Percentiles rank a stretch among this genome's conserved stretches.
phyloP scores from a whole-genome alignment of 2,797 vertebrate species.

The Chaetodon trifasciatus region DNA sequence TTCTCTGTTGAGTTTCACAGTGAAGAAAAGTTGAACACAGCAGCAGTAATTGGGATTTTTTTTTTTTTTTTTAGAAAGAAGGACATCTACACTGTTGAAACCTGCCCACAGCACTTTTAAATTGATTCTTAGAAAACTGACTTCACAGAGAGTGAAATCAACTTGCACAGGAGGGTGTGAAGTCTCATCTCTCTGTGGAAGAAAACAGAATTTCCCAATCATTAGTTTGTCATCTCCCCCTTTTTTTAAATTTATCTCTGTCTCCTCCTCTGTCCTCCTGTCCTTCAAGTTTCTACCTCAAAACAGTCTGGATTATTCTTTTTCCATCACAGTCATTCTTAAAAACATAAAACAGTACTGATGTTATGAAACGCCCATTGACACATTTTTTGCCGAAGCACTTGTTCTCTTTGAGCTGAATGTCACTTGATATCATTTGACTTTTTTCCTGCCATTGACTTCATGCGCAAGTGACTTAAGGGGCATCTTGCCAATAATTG shows the following conservation, averaged over 20 bases:
- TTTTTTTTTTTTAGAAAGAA: conserved; percentile 18
- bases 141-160: conserved; percentile 32
- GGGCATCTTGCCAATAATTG: background rate
- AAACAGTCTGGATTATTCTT: background rate
- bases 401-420: background rate
- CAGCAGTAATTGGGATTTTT: conserved; percentile 33
- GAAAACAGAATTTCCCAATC: conserved; percentile 19
- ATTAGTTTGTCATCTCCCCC: conserved; percentile 5
- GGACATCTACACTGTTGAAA: conserved; percentile 43
- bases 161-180: conserved; percentile 17
- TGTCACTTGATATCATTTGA: background rate
- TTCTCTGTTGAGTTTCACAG: conserved; percentile 52
- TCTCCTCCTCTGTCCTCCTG: background rate
- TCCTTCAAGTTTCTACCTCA: background rate
- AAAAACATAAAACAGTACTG: background rate
- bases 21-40: conserved; percentile 34
- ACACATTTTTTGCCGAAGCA: conserved; percentile 13
- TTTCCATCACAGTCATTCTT: conserved; percentile 9
- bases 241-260: background rate
- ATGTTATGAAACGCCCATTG: conserved; percentile 10
- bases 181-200: conserved; percentile 19
- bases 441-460: background rate
- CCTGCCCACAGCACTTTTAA: conserved; percentile 37
- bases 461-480: background rate
- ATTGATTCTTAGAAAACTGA: conserved; percentile 39